Conservation (phyloP, 2,888 invertebrate species). For the Melinopterus prodromus region DNA sequence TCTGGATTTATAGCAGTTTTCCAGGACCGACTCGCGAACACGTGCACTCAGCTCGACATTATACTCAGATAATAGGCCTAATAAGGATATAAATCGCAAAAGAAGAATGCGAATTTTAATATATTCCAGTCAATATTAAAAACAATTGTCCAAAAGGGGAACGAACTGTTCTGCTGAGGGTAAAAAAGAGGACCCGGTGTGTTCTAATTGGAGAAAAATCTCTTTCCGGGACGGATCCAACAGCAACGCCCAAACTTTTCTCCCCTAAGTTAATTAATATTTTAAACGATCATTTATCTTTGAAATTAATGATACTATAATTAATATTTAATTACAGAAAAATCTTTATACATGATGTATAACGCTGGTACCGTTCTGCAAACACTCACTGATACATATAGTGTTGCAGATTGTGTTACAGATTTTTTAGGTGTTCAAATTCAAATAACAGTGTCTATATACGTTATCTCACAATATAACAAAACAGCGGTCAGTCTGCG, state of each 20-base stretch:
- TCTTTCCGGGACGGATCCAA: background rate
- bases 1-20: too few species aligned
- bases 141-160: too few species aligned
- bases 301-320: constrained; percentile 56
- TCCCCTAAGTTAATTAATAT: constrained; percentile 52
- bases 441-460: too few species aligned
- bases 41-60: too few species aligned
- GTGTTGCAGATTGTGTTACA: background rate
- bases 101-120: too few species aligned
- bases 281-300: constrained; percentile 57
- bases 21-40: too few species aligned
- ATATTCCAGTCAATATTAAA: too few species aligned
- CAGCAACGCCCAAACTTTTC: constrained; percentile 26
- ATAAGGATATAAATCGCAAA: too few species aligned
- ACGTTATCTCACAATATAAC: too few species aligned
- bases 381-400: too few species aligned
- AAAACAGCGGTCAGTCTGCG: too few species aligned
- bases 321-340: constrained; percentile 57
- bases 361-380: background rate
- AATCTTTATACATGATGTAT: constrained; percentile 44
- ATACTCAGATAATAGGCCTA: too few species aligned
- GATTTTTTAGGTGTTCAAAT: background rate
- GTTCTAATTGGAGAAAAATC: background rate
- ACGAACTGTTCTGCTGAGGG: background rate
- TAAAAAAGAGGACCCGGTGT: background rate